Conservation (phyloP, 2,113 vertebrate genomes). For the Eulemur macaco region DNA sequence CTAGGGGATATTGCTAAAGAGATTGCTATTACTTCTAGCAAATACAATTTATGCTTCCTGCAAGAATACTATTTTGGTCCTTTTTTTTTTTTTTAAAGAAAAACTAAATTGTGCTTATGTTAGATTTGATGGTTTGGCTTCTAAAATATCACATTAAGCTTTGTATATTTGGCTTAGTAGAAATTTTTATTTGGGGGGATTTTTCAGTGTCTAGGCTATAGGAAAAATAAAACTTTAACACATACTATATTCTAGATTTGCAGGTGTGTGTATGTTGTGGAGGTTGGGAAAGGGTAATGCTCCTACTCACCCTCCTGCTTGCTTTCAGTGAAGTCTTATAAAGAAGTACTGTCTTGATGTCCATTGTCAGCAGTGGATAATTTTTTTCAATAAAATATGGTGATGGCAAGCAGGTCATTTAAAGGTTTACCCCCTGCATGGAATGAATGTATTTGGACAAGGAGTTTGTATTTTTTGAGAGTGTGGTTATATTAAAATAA, state of each 20-base stretch:
- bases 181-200: conserved; percentile 66
- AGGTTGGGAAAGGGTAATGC: neutral
- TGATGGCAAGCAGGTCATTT: neutral
- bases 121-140: conserved; percentile 61
- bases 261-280: neutral
- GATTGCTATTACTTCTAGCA: conserved; percentile 82
- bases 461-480: neutral
- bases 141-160: conserved; percentile 60
- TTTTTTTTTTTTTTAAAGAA: conserved; percentile 58
- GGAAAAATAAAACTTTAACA: neutral
- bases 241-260: neutral
- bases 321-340: neutral
- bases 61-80: conserved; percentile 76
- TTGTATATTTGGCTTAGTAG: conserved; percentile 67
- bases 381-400: neutral
- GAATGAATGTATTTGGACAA: neutral
- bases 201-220: conserved; percentile 3
- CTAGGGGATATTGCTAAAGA: conserved; percentile 70
- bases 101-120: conserved; percentile 10
- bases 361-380: neutral
- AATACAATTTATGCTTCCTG: conserved; percentile 80
- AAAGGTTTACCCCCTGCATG: neutral
- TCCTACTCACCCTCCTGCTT: neutral
- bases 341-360: neutral
- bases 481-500: neutral